Conservation (phyloP, 2,113 vertebrate genomes). For the Arvicanthis niloticus region DNA sequence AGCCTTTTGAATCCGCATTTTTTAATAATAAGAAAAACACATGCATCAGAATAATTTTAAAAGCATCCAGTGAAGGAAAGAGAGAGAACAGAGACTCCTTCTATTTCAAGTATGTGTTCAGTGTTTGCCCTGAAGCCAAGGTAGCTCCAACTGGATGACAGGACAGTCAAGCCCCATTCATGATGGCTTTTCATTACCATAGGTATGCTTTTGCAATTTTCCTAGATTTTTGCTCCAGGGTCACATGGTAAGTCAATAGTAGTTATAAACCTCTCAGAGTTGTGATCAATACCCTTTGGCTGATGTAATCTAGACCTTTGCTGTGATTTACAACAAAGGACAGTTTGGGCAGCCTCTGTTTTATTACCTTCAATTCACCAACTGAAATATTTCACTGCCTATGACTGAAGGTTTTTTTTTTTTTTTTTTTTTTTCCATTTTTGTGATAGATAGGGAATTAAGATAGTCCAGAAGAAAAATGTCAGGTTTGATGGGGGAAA, state of each 20-base stretch:
- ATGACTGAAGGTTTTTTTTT: constrained; percentile 53
- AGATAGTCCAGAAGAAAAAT: constrained; percentile 66
- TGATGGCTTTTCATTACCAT: constrained; percentile 73
- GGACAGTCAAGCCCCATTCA: constrained; percentile 44
- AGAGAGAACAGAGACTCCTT: neutral
- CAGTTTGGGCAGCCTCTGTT: constrained; percentile 76
- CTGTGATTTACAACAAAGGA: constrained; percentile 81
- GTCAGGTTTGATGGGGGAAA: constrained; percentile 48
- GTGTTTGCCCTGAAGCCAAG: constrained; percentile 49
- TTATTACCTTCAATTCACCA: constrained; percentile 80
- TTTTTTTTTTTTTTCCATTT: constrained; percentile 60
- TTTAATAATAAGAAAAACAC: constrained; percentile 52
- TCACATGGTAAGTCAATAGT: constrained; percentile 80
- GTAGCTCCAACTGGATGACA: neutral
- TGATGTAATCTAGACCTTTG: constrained; percentile 81
- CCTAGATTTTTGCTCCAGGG: constrained; percentile 77
- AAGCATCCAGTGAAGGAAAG: neutral
- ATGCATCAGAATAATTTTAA: neutral
- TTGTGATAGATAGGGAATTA: constrained; percentile 74
- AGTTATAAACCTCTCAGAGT: constrained; percentile 82
- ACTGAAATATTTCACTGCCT: constrained; percentile 78
- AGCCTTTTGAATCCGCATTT: neutral
- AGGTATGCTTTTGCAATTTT: constrained; percentile 76
- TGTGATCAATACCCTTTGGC: constrained; percentile 80
- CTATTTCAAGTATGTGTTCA: constrained; percentile 49